phyloP scores from a whole-genome alignment of 2,888 invertebrate species.

The Cryptocephalus moraei region DNA sequence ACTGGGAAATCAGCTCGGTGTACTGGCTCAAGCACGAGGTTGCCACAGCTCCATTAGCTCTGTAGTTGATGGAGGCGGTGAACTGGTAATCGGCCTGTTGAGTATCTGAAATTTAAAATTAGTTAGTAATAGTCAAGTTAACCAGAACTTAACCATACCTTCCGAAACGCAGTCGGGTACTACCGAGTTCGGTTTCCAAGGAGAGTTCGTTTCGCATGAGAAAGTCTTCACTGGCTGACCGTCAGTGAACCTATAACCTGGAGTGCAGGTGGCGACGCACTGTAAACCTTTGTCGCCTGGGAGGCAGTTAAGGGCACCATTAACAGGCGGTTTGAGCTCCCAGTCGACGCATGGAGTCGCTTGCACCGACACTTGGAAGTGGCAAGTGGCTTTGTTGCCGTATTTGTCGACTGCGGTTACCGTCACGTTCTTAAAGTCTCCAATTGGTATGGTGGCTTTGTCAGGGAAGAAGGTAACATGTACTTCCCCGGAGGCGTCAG shows the following conservation, averaged over 20 bases:
- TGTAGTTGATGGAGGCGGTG: constrained; percentile 73
- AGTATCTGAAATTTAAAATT: constrained; percentile 51
- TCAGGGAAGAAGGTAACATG: constrained; percentile 74
- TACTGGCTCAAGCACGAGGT: constrained; percentile 76
- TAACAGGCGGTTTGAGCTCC: constrained; percentile 82
- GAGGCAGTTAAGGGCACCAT: constrained; percentile 80
- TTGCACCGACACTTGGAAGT: constrained; percentile 89
- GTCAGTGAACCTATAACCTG: constrained; percentile 83
- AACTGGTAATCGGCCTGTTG: constrained; percentile 93
- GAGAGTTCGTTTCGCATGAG: constrained; percentile 67
- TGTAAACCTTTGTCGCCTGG: constrained; percentile 75
- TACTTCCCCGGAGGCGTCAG: constrained; percentile 83
- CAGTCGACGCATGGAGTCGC: constrained; percentile 91
- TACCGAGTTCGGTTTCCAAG: constrained; percentile 80
- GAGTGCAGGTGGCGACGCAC: constrained; percentile 82
- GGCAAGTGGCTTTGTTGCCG: constrained; percentile 80
- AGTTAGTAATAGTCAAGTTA: too few species aligned
- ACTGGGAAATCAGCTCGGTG: constrained; percentile 70
- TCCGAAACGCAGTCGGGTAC: constrained; percentile 94
- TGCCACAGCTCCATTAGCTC: constrained; percentile 84
- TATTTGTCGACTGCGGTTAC: constrained; percentile 79
- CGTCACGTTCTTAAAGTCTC: constrained; percentile 85
- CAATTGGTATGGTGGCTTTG: constrained; percentile 72
- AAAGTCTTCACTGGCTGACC: constrained; percentile 82
- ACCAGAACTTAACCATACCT: constrained; percentile 44